A percentile compares a stretch with the other conserved stretches of the same genome.
These are phyloP conservation scores for Vicugna pacos DNA, from an alignment of 2,113 vertebrate genomes.

Conservation along the genomic window DNA sequence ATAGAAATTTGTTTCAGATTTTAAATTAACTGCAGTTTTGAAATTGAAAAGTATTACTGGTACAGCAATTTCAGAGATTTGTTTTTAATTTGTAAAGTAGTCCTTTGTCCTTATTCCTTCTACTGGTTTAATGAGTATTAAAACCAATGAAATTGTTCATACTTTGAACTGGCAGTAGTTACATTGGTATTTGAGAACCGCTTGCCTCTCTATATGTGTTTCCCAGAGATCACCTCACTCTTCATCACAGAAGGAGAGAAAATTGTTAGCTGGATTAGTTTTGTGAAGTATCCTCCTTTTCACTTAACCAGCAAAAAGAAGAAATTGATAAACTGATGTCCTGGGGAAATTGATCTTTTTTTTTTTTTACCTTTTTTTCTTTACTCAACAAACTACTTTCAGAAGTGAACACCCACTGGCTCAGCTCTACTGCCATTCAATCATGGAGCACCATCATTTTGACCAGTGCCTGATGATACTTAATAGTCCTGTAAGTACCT, in stretches of 20 bases:
- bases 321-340: neutral
- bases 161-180: neutral
- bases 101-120: neutral
- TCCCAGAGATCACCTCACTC: neutral
- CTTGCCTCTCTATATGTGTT: neutral
- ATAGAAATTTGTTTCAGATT: neutral
- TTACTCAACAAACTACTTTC: neutral
- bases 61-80: neutral
- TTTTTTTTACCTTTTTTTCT: constrained; percentile 17
- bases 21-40: neutral
- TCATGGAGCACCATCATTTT: constrained; percentile 99
- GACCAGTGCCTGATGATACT: constrained; percentile 99
- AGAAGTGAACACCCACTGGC: constrained; percentile 98
- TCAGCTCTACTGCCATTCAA: constrained; percentile 98
- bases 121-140: neutral
- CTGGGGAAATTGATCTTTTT: neutral
- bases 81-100: neutral
- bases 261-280: neutral
- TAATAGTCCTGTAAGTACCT: constrained; percentile 94
- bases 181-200: neutral
- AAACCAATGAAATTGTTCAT: neutral
- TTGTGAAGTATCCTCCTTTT: neutral
- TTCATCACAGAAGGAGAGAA: neutral
- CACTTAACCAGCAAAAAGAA: neutral
- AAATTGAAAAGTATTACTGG: neutral